phyloP scores from a whole-genome alignment of 2,797 vertebrate genomes.

The Characodon lateralis region DNA sequence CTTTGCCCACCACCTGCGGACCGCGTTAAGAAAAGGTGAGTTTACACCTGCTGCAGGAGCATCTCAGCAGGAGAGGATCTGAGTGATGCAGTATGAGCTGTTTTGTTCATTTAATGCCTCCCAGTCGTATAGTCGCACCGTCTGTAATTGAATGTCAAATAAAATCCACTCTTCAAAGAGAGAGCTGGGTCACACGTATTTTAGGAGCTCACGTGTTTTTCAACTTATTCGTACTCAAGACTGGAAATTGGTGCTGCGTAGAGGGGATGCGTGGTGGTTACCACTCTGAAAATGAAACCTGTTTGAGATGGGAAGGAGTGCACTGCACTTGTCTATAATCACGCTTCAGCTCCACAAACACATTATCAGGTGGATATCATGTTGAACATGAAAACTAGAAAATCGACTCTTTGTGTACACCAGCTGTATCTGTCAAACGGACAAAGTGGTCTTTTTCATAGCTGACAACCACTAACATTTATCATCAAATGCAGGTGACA shows the following conservation, averaged over 20 bases:
- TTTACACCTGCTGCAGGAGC: slow-evolving; percentile 22
- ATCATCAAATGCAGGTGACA: slow-evolving; percentile 16
- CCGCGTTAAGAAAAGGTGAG: slow-evolving; percentile 2
- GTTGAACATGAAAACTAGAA: slow-evolving; percentile 20
- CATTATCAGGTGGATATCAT: slow-evolving; percentile 23
- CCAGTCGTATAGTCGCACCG: slow-evolving; percentile 26
- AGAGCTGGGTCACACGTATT: slow-evolving; percentile 23
- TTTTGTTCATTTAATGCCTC: slow-evolving; percentile 37
- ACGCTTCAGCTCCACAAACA: slow-evolving; percentile 8
- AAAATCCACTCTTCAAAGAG: slow-evolving; percentile 44
- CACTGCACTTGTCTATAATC: slow-evolving; percentile 17
- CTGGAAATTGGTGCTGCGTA: slow-evolving; percentile 3
- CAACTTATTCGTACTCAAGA: slow-evolving; percentile 13
- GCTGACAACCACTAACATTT: slow-evolving; percentile 27
- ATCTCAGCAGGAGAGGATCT: slow-evolving; percentile 31
- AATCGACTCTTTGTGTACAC: slow-evolving; percentile 7
- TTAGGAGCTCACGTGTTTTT: slow-evolving; percentile 42
- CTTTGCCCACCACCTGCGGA: slow-evolving; percentile 19
- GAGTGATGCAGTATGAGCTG: slow-evolving; percentile 24
- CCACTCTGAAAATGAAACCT: slow-evolving; percentile 14
- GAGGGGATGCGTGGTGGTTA: background rate
- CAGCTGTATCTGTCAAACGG: slow-evolving; percentile 15
- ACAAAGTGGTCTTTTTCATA: slow-evolving; percentile 27
- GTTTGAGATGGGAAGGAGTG: slow-evolving; percentile 6
- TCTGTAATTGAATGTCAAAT: slow-evolving; percentile 43